A percentile compares a stretch with the other conserved stretches of the same genome.
Evolutionary conservation across 2,797 vertebrate species (phyloP).

Genomic region (Hylomyscus alleni): DNA sequence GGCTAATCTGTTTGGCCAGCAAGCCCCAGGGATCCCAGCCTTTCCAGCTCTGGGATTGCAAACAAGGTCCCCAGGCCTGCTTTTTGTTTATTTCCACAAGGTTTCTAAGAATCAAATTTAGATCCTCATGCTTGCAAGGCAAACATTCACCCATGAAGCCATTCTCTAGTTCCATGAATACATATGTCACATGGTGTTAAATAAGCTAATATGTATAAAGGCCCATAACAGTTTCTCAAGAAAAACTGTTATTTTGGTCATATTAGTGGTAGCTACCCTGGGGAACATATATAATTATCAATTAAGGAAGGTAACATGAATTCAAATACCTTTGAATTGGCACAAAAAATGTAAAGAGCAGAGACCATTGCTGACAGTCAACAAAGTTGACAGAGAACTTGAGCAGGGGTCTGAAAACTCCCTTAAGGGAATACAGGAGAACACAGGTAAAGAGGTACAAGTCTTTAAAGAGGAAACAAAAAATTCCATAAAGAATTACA

Average conservation of each 20-base stretch:
- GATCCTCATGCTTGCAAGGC: background rate
- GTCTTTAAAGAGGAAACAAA: conserved; percentile 63
- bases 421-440: no score
- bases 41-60: background rate
- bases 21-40: background rate
- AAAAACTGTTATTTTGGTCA: background rate
- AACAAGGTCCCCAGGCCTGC: background rate
- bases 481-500: no score
- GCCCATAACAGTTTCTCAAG: background rate
- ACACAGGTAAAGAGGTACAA: no score
- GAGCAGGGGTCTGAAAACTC: background rate
- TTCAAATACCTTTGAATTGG: background rate
- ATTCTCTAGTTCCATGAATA: background rate
- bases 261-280: background rate
- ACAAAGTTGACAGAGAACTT: background rate
- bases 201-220: background rate
- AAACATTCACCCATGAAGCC: background rate
- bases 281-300: background rate
- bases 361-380: background rate
- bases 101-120: background rate
- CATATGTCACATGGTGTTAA: background rate
- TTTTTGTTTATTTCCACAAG: background rate
- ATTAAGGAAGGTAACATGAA: background rate
- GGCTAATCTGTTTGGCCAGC: no score
- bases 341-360: background rate